A percentile compares a stretch with the other conserved stretches of the same genome.
Evolutionary conservation across 2,888 invertebrate genomes (phyloP).

Genomic region (Lepidocyrtinus sp.): DNA sequence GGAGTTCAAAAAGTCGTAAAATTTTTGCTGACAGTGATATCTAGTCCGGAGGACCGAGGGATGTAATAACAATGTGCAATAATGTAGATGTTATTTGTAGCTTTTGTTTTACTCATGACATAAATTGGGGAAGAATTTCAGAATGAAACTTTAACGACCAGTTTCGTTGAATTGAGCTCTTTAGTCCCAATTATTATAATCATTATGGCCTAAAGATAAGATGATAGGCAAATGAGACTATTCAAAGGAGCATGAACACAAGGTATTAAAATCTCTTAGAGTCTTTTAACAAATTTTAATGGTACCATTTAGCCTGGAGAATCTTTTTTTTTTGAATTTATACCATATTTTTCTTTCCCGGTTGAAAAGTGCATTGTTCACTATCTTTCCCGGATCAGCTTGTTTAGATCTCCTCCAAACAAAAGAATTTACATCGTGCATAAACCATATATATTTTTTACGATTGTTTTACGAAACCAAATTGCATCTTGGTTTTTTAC

Average conservation of each 20-base stretch:
- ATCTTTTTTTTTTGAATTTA: no score
- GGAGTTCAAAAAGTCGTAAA: conserved; percentile 5
- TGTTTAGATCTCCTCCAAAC: not conserved
- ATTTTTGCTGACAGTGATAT: conserved; percentile 40
- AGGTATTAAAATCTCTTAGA: not conserved
- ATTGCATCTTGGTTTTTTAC: not conserved
- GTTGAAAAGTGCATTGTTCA: no score
- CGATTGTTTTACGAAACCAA: not conserved
- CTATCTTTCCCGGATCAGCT: no score
- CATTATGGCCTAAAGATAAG: not conserved
- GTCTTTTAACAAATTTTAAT: no score
- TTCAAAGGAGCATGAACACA: not conserved
- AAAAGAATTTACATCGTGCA: not conserved
- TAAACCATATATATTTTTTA: not conserved
- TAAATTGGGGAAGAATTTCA: not conserved
- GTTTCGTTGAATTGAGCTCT: not conserved
- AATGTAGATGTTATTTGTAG: conserved; percentile 54
- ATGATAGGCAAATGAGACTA: not conserved
- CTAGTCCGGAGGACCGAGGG: conserved; percentile 21
- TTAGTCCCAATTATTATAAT: not conserved
- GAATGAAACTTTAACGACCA: not conserved
- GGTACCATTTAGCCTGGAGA: no score
- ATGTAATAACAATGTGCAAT: conserved; percentile 32
- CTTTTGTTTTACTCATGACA: not conserved
- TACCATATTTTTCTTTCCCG: no score